Evolutionary conservation across 2,113 vertebrate genomes (phyloP), one percentile per base, ranked within the genome.

Genomic region (Triplophysa siluroides): DNA sequence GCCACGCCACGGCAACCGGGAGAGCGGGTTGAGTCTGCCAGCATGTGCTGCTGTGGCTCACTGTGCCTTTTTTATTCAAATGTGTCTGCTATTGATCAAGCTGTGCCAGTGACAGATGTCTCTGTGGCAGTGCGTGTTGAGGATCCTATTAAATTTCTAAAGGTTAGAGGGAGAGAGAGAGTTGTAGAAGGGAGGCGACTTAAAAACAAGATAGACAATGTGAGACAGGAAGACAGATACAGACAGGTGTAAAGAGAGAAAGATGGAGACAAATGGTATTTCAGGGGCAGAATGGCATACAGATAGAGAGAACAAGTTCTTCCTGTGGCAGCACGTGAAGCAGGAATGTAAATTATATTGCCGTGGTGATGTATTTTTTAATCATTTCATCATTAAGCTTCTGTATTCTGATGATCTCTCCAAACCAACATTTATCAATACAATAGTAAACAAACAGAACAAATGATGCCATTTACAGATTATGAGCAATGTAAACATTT

Each of bases 61-160:
- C 56, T 13, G 52, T 60, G 71, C 24, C 73, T 67, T 33, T 84
- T 87, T 83, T 85, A 86, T 88, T 87, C 85, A 85, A 79, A 88
- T 83, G 64, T 83, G 61, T 80, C 80, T 82, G 82, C 83, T 87
- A 91, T 92, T 87, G 89, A 92, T 91, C 89, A 74, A 70, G 76
- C 23, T 8, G 61, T 78, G 80, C 83, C 82, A 82, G 82, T 87
- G 88, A 88, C 89, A 85, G 84, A 88, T 90, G 88, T 87, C 83
- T 85, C 84, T 85, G 75, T 43, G 83, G 76, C 80, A 63, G 78
- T 78, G 70, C 47, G 63, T 85, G 84, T 89, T 84, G 78, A 81
- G 83, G 80, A 88, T 84, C 84, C 87, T 79, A 86, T 91, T 91
- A 89, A 84, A 87, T 68, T 26, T 79, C 79, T 74, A 81, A 87